Evolutionary conservation across 2,888 invertebrate species (phyloP).

Genomic region (Drosophila austrosaltans): DNA sequence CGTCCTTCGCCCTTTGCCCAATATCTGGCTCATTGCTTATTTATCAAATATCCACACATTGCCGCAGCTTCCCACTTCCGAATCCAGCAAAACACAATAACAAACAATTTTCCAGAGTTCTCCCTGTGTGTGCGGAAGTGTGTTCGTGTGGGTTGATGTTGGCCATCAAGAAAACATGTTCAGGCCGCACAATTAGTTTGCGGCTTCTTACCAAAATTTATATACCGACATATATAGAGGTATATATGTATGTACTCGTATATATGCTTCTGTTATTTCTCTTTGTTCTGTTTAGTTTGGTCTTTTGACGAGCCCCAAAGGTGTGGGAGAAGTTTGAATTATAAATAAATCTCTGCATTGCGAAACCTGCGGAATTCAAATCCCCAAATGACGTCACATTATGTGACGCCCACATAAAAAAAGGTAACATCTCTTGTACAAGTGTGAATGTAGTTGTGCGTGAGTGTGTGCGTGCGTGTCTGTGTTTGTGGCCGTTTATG

Average conservation of each 20-base stretch:
- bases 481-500: background rate
- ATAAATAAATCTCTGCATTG: slow-evolving; percentile 70
- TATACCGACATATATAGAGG: background rate
- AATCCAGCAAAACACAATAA: slow-evolving; percentile 1
- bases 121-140: background rate
- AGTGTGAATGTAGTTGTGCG: slow-evolving; percentile 19
- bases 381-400: slow-evolving; percentile 60
- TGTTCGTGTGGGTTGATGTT: slow-evolving; percentile 16
- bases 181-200: slow-evolving; percentile 67
- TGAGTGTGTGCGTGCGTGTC: background rate
- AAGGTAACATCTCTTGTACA: slow-evolving; percentile 25
- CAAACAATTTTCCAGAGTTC: background rate
- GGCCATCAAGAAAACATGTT: slow-evolving; percentile 31
- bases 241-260: background rate
- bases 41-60: slow-evolving; percentile 74
- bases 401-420: slow-evolving; percentile 28
- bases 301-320: slow-evolving; percentile 21
- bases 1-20: slow-evolving; percentile 11
- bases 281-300: slow-evolving; percentile 13
- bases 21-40: slow-evolving; percentile 63
- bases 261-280: slow-evolving; percentile 16
- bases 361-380: slow-evolving; percentile 51
- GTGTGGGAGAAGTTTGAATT: slow-evolving; percentile 49
- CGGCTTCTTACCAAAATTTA: slow-evolving; percentile 48
- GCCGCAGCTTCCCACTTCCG: slow-evolving; percentile 39